Evolutionary conservation across 2,113 vertebrate species (phyloP).

Genomic region (Oriolus oriolus): DNA sequence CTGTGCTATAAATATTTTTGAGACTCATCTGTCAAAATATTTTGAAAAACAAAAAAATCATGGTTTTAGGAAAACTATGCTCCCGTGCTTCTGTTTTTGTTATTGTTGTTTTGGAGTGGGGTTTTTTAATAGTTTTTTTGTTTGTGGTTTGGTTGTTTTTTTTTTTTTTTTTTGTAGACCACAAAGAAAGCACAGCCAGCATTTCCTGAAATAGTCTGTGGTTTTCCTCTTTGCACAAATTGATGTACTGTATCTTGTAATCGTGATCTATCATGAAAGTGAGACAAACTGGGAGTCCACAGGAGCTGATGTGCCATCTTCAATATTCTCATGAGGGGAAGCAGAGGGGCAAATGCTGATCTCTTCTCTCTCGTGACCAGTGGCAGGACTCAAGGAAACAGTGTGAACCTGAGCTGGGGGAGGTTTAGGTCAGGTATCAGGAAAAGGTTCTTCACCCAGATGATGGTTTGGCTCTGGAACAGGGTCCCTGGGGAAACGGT

Average conservation of each 20-base stretch:
- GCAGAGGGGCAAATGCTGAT: not conserved
- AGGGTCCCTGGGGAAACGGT: not conserved
- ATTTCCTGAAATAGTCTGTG: not conserved
- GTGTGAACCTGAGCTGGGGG: not conserved
- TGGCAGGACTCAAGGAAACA: not conserved
- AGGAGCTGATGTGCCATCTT: not conserved
- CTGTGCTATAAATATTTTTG: not conserved
- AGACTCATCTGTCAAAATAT: not conserved
- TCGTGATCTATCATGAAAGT: not conserved
- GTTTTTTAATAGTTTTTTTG: too few species aligned
- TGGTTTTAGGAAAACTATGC: not conserved
- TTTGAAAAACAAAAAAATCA: not conserved
- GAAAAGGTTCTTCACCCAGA: not conserved
- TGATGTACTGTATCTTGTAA: not conserved
- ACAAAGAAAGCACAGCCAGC: not conserved
- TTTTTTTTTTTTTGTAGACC: too few species aligned
- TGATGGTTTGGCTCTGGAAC: fast-evolving
- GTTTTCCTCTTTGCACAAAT: not conserved
- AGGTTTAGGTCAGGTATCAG: not conserved
- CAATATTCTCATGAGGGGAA: not conserved
- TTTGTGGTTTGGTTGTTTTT: too few species aligned
- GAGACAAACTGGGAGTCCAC: not conserved
- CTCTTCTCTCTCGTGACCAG: not conserved
- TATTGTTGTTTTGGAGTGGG: not conserved
- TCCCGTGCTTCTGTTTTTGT: not conserved